Evolutionary conservation across 2,113 vertebrate genomes (phyloP).

Genomic region (Aegithalos caudatus): DNA sequence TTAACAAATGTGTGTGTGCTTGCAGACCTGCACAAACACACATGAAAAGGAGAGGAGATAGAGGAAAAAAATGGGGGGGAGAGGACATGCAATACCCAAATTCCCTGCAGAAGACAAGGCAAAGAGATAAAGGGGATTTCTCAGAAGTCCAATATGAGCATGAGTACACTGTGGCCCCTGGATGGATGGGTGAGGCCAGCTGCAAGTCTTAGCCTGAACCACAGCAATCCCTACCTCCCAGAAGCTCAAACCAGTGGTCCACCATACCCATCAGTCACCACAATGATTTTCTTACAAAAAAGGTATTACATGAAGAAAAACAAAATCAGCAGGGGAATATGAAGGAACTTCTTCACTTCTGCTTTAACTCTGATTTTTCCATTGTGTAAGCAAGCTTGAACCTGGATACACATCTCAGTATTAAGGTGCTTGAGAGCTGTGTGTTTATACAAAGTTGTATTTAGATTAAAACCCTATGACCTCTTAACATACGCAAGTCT

Average conservation of each 20-base stretch:
- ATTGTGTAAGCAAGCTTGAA: background rate
- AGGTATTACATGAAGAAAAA: background rate
- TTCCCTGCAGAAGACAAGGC: background rate
- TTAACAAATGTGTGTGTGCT: fast-evolving
- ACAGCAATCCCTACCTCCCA: background rate
- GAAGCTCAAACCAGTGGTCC: background rate
- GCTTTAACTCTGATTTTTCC: slow-evolving; percentile 3
- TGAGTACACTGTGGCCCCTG: background rate
- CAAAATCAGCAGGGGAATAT: background rate
- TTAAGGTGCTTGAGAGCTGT: slow-evolving; percentile 2
- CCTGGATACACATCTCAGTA: background rate
- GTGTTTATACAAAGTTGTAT: slow-evolving; percentile 21
- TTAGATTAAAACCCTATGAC: slow-evolving; percentile 56
- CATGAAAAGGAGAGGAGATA: fast-evolving
- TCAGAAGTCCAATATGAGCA: background rate
- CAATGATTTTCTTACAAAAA: background rate
- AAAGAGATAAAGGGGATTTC: background rate
- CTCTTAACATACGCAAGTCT: slow-evolving; percentile 39
- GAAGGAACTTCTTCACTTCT: background rate
- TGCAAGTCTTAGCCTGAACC: background rate
- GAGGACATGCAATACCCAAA: background rate
- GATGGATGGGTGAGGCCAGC: background rate
- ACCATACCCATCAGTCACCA: background rate
- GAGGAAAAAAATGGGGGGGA: background rate
- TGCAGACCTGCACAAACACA: background rate